These are phyloP conservation scores for Potorous gilbertii DNA, from an alignment of 2,797 vertebrate species.

Conservation along the genomic window DNA sequence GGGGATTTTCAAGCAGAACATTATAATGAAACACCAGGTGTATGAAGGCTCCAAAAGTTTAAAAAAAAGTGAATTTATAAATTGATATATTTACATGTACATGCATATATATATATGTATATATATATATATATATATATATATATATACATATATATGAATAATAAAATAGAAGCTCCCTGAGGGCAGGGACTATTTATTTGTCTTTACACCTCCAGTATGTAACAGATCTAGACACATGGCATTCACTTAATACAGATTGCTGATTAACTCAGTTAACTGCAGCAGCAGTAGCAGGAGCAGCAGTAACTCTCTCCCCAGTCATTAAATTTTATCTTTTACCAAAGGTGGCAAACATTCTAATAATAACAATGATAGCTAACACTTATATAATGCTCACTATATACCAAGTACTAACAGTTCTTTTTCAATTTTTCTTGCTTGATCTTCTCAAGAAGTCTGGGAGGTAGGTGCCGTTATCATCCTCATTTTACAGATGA, in stretches of 20 bases:
- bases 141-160: neutral
- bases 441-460: neutral
- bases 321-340: neutral
- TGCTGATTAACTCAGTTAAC: neutral
- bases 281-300: too few relatives aligned
- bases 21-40: neutral
- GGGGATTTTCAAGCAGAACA: neutral
- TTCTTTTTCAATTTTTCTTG: neutral
- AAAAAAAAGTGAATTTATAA: neutral
- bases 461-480: neutral
- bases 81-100: neutral
- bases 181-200: neutral
- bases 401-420: neutral
- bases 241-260: neutral
- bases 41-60: neutral
- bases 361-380: neutral
- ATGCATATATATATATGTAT: neutral
- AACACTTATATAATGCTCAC: neutral
- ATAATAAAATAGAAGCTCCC: neutral
- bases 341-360: neutral
- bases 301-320: neutral
- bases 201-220: neutral
- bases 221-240: neutral
- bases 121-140: neutral
- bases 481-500: neutral